phyloP scores from a whole-genome alignment of 2,797 vertebrate species.

The Centroberyx gerrardi region DNA sequence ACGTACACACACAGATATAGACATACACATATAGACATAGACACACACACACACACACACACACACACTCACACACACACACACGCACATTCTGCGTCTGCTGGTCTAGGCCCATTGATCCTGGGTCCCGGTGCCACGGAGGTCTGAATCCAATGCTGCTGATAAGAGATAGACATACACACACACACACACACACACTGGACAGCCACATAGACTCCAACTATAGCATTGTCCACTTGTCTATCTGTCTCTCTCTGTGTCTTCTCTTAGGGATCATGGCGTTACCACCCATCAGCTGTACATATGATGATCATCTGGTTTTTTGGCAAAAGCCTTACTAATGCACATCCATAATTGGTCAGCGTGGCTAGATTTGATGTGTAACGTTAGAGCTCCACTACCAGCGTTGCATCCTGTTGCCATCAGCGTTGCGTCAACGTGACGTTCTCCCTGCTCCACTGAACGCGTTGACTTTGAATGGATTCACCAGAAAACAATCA shows the following conservation, averaged over 20 bases:
- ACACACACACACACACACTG: constrained; percentile 23
- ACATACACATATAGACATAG: constrained; percentile 19
- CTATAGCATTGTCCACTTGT: neutral
- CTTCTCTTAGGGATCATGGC: too few species aligned
- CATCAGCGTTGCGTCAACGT: too few species aligned
- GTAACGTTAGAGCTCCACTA: too few species aligned
- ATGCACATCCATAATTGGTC: too few species aligned
- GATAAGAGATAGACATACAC: constrained; percentile 52
- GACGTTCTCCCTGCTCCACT: too few species aligned
- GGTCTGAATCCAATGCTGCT: constrained; percentile 53
- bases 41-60: constrained; percentile 28
- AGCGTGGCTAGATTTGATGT: too few species aligned
- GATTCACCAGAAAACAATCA: too few species aligned
- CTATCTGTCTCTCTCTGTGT: neutral
- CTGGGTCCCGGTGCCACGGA: constrained; percentile 55
- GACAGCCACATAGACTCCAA: constrained; percentile 55
- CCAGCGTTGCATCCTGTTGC: too few species aligned
- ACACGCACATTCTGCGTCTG: constrained; percentile 42
- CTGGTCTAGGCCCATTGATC: constrained; percentile 73
- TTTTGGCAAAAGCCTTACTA: too few species aligned
- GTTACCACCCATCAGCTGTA: too few species aligned
- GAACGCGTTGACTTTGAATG: too few species aligned
- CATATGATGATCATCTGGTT: too few species aligned
- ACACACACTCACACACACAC: constrained; percentile 32
- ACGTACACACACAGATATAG: constrained; percentile 30